Evolutionary conservation across 2,888 invertebrate species (phyloP).

Genomic region (Listrodromus nycthemerus): DNA sequence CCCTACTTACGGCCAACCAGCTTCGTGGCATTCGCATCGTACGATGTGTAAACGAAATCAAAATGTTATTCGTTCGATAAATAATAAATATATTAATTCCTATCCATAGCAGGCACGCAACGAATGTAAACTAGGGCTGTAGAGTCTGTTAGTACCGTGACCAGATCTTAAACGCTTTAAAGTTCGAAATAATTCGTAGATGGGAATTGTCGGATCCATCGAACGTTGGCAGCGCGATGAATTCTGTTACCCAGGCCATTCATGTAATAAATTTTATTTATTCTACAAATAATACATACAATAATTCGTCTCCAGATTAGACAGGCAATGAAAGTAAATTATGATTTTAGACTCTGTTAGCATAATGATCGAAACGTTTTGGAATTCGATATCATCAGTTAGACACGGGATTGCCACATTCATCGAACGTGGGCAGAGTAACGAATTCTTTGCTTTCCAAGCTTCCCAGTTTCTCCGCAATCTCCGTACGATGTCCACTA

Average conservation of each 20-base stretch:
- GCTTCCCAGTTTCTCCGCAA: neutral
- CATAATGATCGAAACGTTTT: neutral
- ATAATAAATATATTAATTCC: neutral
- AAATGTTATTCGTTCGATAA: slow-evolving; percentile 18
- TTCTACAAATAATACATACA: neutral
- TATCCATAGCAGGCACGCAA: neutral
- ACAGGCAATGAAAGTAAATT: neutral
- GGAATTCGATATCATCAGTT: neutral
- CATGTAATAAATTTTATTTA: neutral
- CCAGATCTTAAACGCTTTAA: neutral
- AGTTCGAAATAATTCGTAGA: neutral
- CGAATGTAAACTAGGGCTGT: neutral
- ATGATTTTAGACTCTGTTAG: neutral
- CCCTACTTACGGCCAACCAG: neutral
- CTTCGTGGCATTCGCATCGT: neutral
- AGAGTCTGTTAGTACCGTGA: neutral
- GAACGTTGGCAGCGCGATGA: slow-evolving; percentile 31
- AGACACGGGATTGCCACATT: neutral
- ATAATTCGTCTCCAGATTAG: neutral
- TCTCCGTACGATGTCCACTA: neutral
- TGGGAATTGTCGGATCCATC: neutral
- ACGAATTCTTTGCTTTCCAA: slow-evolving; percentile 5
- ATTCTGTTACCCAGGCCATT: neutral
- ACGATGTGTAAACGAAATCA: neutral
- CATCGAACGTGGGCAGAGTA: slow-evolving; percentile 31